A percentile compares a stretch with the other conserved stretches of the same genome.
Conservation (phyloP, 2,888 invertebrate genomes). For the Cheilosia impressa region DNA sequence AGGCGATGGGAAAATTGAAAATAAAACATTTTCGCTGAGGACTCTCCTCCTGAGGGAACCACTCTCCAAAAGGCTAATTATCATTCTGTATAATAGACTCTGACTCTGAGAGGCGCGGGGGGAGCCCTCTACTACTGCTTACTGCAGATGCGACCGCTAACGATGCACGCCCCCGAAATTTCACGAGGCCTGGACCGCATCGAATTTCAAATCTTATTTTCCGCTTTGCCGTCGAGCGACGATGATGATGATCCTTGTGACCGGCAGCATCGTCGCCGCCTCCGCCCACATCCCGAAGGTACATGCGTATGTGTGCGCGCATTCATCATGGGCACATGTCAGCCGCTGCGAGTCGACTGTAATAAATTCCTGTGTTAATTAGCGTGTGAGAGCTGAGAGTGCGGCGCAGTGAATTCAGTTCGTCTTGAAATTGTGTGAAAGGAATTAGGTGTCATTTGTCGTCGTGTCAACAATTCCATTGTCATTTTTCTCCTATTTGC, state of each 20-base stretch:
- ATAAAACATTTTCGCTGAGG: conserved; percentile 24
- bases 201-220: conserved; percentile 74
- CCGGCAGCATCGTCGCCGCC: conserved; percentile 57
- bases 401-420: not conserved
- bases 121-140: not conserved
- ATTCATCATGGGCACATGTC: conserved; percentile 66
- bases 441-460: conserved; percentile 75
- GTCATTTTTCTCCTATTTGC: not conserved
- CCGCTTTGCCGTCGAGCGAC: conserved; percentile 57
- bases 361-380: conserved; percentile 71
- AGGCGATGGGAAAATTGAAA: conserved; percentile 55
- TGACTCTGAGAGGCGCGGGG: not conserved
- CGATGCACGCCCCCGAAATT: conserved; percentile 56
- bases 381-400: conserved; percentile 25
- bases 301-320: not conserved
- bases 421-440: conserved; percentile 60
- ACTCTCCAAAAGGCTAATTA: conserved; percentile 30
- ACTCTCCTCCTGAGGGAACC: conserved; percentile 19
- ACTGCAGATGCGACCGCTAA: conserved; percentile 44
- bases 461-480: conserved; percentile 55
- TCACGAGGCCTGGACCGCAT: conserved; percentile 37
- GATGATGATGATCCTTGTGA: conserved; percentile 63
- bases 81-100: conserved; percentile 23
- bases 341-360: conserved; percentile 36
- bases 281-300: conserved; percentile 54